Evolutionary conservation across 2,888 invertebrate genomes (phyloP).

Genomic region (Hypselothyrea guttata): DNA sequence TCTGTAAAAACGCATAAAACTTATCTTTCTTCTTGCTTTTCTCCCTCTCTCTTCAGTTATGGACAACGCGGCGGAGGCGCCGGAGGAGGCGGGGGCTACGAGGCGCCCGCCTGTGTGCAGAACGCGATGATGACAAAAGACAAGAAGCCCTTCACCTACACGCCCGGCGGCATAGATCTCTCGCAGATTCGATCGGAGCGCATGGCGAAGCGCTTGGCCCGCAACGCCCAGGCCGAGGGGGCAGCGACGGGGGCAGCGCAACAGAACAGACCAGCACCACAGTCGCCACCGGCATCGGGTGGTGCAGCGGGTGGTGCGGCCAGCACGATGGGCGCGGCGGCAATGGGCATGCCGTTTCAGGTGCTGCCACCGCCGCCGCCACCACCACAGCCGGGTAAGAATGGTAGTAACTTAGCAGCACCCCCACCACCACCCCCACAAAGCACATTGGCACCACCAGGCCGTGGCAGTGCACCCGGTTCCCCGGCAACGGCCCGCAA

Average conservation of each 20-base stretch:
- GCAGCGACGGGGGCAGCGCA: slow-evolving; percentile 84
- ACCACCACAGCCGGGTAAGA: slow-evolving; percentile 76
- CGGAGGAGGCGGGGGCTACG: slow-evolving; percentile 80
- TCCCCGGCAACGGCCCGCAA: slow-evolving; percentile 82
- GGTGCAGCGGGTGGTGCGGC: slow-evolving; percentile 79
- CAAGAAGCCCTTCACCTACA: slow-evolving; percentile 98
- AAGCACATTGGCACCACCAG: slow-evolving; percentile 82
- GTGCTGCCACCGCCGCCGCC: slow-evolving; percentile 83
- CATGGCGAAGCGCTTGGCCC: slow-evolving; percentile 89
- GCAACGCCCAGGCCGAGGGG: slow-evolving; percentile 88
- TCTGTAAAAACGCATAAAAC: not conserved
- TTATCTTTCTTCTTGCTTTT: not conserved
- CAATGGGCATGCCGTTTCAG: slow-evolving; percentile 73
- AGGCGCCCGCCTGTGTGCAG: slow-evolving; percentile 94
- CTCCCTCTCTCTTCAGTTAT: slow-evolving; percentile 64
- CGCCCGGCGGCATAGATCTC: slow-evolving; percentile 94
- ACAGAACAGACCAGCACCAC: slow-evolving; percentile 82
- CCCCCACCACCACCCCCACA: slow-evolving; percentile 81
- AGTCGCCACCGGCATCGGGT: slow-evolving; percentile 70
- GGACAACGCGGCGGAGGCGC: slow-evolving; percentile 80
- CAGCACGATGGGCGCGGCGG: slow-evolving; percentile 75
- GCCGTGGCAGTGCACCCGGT: slow-evolving; percentile 80
- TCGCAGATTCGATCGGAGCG: slow-evolving; percentile 95
- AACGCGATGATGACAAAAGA: slow-evolving; percentile 98
- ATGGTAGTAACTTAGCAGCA: slow-evolving; percentile 83